Evolutionary conservation across 2,888 invertebrate genomes (phyloP), one percentile per base, ranked within the genome.

Genomic region (Bellardia bayeri): DNA sequence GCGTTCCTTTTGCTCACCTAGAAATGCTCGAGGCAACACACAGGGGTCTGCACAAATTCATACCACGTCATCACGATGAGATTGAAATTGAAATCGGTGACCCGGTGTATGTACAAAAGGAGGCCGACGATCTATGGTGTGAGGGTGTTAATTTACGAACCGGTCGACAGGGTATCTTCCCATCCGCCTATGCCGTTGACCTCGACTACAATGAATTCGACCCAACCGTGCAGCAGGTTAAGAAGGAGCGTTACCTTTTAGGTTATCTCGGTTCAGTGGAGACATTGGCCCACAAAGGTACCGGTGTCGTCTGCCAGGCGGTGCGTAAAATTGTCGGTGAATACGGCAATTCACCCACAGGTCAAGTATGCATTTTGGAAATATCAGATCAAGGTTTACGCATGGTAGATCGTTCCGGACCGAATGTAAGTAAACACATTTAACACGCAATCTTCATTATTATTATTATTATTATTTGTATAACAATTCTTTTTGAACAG

Each of bases 31-130:
- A 98, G 94, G 98, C 98, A 3, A 99, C 99, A 37, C 99, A 99
- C 93, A 95, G 99, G 91, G 99, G 98, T 8, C 95, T 99, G 93
- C 98, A 99, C 94, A 98, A 98, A 93, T 99, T 99, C 92, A 96
- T 99, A 91, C 98, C 99, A 0, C 95, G 99, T 86, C 99, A 99
- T 93, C 96, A 97, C 88, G 99, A 99, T 91, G 99, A 99, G 94
- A 97, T 99, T 88, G 98, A 98, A 93, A 95, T 99, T 45, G 99
- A 99, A 94, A 98, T 99, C 84, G 99, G 99, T 1, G 99, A 99
- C 94, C 98, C 99, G 1, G 96, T 99, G 89, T 98, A 99, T 92
- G 98, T 99, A 89, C 98, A 98, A 92, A 98, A 98, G 92, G 98
- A 99, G 94, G 98, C 97, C 33, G 99, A 99, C 90, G 99, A 99